Conservation (phyloP, 2,113 vertebrate genomes). For the Noturus placidus region DNA sequence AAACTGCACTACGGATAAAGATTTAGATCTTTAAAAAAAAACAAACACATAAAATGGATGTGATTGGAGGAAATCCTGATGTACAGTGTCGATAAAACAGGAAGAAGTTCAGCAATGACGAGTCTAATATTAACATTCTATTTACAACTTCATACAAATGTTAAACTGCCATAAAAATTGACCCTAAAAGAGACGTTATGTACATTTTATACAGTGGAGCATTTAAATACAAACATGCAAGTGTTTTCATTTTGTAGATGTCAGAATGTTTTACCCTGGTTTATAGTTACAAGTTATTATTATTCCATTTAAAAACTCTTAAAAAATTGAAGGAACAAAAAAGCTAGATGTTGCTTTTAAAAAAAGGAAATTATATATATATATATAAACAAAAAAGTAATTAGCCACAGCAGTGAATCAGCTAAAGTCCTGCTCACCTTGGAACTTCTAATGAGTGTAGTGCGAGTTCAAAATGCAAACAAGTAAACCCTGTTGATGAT, state of each 20-base stretch:
- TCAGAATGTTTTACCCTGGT: slow-evolving; percentile 72
- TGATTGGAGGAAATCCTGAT: slow-evolving; percentile 42
- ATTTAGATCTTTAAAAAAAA: neutral
- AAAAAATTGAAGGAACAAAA: slow-evolving; percentile 56
- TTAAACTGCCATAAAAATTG: slow-evolving; percentile 75
- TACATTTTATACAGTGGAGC: slow-evolving; percentile 76
- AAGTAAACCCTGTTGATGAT: slow-evolving; percentile 13
- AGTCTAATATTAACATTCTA: slow-evolving; percentile 75
- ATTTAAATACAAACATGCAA: slow-evolving; percentile 82
- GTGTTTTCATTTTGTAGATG: slow-evolving; percentile 70
- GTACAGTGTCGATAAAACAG: slow-evolving; percentile 60
- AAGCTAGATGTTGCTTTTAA: slow-evolving; percentile 56
- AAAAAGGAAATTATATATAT: slow-evolving; percentile 29
- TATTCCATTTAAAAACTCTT: slow-evolving; percentile 9
- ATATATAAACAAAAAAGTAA: slow-evolving; percentile 44
- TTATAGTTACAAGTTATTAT: slow-evolving; percentile 66
- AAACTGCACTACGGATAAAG: slow-evolving; percentile 52
- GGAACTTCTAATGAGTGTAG: slow-evolving; percentile 69
- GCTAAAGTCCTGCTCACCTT: slow-evolving; percentile 46
- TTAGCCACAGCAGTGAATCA: slow-evolving; percentile 58
- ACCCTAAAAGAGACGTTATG: slow-evolving; percentile 76
- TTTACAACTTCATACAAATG: slow-evolving; percentile 79
- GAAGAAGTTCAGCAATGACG: slow-evolving; percentile 48
- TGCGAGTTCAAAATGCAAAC: slow-evolving; percentile 64
- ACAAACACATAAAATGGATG: neutral